phyloP scores from a whole-genome alignment of 2,888 invertebrate genomes.

The Dryococelus australis region DNA sequence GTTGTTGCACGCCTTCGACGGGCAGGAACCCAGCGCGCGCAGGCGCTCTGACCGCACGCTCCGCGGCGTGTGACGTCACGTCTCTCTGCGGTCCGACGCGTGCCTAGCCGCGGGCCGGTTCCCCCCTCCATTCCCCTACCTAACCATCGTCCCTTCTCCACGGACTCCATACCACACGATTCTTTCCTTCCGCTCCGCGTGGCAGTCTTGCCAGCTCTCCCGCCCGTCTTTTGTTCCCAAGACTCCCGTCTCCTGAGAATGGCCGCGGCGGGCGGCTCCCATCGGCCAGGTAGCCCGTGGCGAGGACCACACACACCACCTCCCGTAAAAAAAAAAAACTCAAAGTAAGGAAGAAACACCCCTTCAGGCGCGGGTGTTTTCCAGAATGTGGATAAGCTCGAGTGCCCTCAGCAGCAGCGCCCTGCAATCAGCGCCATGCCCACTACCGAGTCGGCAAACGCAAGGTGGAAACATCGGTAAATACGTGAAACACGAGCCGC shows the following conservation, averaged over 20 bases:
- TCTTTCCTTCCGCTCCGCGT: not conserved
- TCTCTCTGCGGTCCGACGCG: constrained; percentile 19
- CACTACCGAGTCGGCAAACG: too few relatives aligned
- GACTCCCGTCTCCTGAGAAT: not conserved
- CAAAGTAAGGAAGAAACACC: not conserved
- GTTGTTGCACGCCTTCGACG: not conserved
- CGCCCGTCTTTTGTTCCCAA: not conserved
- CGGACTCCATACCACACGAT: not conserved
- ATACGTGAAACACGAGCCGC: too few relatives aligned
- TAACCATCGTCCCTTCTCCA: not conserved
- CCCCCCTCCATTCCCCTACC: not conserved
- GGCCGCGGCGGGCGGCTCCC: not conserved
- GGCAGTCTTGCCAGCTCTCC: not conserved
- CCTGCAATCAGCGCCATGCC: too few relatives aligned
- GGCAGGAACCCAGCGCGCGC: not conserved
- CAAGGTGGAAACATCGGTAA: too few relatives aligned
- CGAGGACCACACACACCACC: not conserved
- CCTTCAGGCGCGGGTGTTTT: not conserved
- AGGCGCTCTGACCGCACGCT: constrained; percentile 19
- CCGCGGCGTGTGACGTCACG: constrained; percentile 19
- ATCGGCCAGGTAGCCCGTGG: not conserved
- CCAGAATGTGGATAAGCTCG: not conserved
- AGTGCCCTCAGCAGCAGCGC: too few relatives aligned
- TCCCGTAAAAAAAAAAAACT: not conserved
- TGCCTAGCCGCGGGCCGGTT: not conserved